A percentile compares a stretch with the other conserved stretches of the same genome.
phyloP scores from a whole-genome alignment of 1,140 invertebrate genomes.

The Heliconius himera region DNA sequence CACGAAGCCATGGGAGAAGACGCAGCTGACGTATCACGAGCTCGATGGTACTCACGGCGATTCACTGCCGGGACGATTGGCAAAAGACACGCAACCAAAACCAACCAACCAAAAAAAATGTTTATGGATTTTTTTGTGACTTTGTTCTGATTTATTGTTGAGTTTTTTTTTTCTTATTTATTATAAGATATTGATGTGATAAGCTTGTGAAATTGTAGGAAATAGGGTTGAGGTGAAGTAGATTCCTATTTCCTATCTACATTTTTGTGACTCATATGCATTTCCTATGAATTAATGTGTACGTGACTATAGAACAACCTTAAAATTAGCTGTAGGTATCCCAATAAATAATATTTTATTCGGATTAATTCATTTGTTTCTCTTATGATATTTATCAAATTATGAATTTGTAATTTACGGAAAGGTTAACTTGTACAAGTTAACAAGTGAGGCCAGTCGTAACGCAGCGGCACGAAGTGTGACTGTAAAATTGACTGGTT shows the following conservation, averaged over 20 bases:
- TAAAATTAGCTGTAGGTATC: background rate
- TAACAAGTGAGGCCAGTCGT: no score
- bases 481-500: no score
- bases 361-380: no score
- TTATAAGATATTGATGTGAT: background rate
- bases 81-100: conserved; percentile 59
- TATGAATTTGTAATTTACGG: no score
- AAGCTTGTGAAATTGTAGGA: background rate
- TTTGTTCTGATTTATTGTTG: background rate
- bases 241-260: background rate
- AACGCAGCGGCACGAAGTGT: no score
- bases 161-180: background rate
- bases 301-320: background rate
- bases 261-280: background rate
- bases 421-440: no score
- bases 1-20: conserved; percentile 74
- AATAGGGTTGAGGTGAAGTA: background rate
- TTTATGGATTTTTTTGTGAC: background rate
- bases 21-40: conserved; percentile 74
- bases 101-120: conserved; percentile 43
- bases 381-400: no score
- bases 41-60: conserved; percentile 75
- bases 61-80: conserved; percentile 62
- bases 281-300: background rate
- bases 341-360: no score